A percentile compares a stretch with the other conserved stretches of the same genome.
Conservation (phyloP, 2,888 invertebrate species). For the Cryptus viduatorius region DNA sequence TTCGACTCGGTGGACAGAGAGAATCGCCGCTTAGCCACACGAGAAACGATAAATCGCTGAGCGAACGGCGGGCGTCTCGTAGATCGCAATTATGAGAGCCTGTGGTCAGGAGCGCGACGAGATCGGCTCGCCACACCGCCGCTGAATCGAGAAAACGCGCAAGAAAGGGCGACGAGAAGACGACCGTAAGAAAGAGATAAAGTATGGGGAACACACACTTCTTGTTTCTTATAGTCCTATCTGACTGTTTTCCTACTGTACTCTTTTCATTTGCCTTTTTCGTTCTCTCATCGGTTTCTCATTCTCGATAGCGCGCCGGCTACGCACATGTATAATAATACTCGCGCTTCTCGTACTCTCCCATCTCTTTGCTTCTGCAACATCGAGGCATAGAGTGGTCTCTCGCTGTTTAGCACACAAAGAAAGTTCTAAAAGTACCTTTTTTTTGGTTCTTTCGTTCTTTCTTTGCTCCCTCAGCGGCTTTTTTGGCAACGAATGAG, state of each 20-base stretch:
- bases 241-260: constrained; percentile 35
- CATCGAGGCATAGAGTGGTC: background rate
- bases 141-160: constrained; percentile 23
- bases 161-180: constrained; percentile 39
- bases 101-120: constrained; percentile 50
- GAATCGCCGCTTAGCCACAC: constrained; percentile 50
- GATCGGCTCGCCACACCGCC: constrained; percentile 36
- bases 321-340: constrained; percentile 63
- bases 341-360: constrained; percentile 28
- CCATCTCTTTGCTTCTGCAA: background rate
- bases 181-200: constrained; percentile 51
- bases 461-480: constrained; percentile 40
- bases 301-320: constrained; percentile 55
- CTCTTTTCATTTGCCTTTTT: constrained; percentile 13
- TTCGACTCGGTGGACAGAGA: constrained; percentile 49
- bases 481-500: constrained; percentile 58
- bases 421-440: constrained; percentile 80
- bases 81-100: constrained; percentile 71
- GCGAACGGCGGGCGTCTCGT: constrained; percentile 66
- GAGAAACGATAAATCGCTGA: constrained; percentile 59
- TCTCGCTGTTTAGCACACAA: constrained; percentile 81
- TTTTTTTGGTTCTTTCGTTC: constrained; percentile 76
- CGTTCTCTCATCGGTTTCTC: constrained; percentile 53
- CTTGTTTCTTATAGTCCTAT: constrained; percentile 53
- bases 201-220: constrained; percentile 48